phyloP scores from a whole-genome alignment of 2,113 vertebrate genomes.

The Sula dactylatra region DNA sequence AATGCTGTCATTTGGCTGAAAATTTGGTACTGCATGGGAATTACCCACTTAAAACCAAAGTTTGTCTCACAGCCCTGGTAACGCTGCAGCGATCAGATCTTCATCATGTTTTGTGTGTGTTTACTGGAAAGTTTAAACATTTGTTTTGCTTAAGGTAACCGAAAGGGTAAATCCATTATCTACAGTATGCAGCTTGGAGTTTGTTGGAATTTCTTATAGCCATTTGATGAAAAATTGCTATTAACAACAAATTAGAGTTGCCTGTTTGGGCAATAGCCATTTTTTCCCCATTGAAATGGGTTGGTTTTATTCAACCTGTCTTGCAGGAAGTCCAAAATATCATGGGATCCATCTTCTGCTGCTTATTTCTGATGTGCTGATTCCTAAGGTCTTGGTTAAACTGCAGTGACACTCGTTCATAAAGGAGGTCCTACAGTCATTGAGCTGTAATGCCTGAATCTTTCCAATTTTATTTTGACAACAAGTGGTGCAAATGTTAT shows the following conservation, averaged over 20 bases:
- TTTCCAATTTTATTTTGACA: neutral
- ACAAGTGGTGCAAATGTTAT: neutral
- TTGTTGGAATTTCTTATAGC: neutral
- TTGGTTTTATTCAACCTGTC: neutral
- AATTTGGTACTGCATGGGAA: neutral
- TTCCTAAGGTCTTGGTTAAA: neutral
- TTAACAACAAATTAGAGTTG: neutral
- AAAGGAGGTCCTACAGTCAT: neutral
- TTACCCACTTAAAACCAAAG: neutral
- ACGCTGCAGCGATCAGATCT: neutral
- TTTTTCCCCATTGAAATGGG: neutral
- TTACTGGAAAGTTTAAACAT: neutral
- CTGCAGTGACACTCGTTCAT: neutral
- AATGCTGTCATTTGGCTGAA: neutral
- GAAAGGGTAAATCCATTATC: neutral
- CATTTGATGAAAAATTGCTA: neutral
- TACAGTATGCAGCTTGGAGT: neutral
- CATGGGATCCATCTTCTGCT: neutral
- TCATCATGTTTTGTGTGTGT: neutral
- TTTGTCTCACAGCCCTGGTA: neutral
- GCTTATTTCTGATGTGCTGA: neutral
- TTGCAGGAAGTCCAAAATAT: neutral
- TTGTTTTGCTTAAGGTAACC: neutral
- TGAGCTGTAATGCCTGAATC: neutral
- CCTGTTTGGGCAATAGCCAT: neutral